Evolutionary conservation across 1,140 invertebrate species (phyloP), one percentile per base, ranked within the genome.

Genomic region (Eupristina koningsbergeri): DNA sequence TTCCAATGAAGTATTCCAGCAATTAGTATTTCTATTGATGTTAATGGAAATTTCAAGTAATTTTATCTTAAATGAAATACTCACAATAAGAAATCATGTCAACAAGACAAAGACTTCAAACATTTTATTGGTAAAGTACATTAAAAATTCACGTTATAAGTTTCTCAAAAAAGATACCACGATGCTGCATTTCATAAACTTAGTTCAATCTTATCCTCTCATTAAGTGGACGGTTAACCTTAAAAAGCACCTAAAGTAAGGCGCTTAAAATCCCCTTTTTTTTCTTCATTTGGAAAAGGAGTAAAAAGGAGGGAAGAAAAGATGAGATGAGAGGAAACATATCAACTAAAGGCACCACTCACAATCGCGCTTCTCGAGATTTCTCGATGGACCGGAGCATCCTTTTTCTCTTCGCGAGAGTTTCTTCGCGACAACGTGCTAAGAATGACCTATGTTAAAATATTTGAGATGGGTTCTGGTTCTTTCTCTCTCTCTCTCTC

Each of bases 401-500:
- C 63, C 45, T 71, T 34, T 15, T 67, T 67, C 53, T 58, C 53
- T n/a, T 19, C 67, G 67, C 67, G 39, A 71, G 39, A 71, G 19
- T 71, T 71, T 41, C 39, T 41, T 71, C 67, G 36, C 67, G 76
- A 78, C 76, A 61, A 78, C 53, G 58, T n/a, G 58, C 63, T 26
- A 63, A 79, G 53, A 74, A 74, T 81, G 69, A 61, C 36, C 63
- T 61, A 71, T 67, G 82, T 83, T 76, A 83, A 83, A 83, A 83
- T 74, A 73, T 83, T 83, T 83, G 82, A 83, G 53, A 79, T 83
- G 82, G 82, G 82, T 83, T 58, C 41, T 45, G 22, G 53, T 58
- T 19, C 53, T 19, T 39, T 29, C 45, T 41, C 13, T 22, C 31
- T 61, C n/a, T n/a, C n/a, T n/a, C n/a, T n/a, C n/a, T n/a, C n/a